These are phyloP conservation scores for Ichneumon xanthorius DNA, from an alignment of 2,888 invertebrate genomes.

Conservation along the genomic window DNA sequence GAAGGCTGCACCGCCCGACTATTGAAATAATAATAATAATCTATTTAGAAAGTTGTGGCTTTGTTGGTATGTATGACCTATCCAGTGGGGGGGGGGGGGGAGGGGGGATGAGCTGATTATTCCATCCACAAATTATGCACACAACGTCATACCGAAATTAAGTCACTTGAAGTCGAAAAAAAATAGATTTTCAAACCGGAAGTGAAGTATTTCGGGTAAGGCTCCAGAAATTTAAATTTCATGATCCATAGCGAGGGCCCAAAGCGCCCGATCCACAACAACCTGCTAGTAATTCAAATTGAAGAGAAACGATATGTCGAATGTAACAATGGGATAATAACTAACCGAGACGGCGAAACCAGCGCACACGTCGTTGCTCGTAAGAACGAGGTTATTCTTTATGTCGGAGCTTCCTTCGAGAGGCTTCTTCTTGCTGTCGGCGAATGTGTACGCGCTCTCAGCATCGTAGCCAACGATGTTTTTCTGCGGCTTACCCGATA, in stretches of 20 bases:
- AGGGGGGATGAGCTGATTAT: background rate
- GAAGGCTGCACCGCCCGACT: constrained; percentile 89
- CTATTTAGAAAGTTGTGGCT: background rate
- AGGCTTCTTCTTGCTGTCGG: constrained; percentile 89
- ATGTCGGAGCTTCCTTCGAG: constrained; percentile 87
- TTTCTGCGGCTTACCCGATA: constrained; percentile 87
- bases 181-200: too few species aligned
- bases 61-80: background rate
- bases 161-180: too few species aligned
- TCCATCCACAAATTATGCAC: too few species aligned
- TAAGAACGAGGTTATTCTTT: constrained; percentile 86
- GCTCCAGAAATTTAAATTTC: too few species aligned
- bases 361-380: constrained; percentile 88
- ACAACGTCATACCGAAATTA: too few species aligned
- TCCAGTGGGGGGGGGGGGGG: background rate
- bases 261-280: too few species aligned
- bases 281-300: background rate
- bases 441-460: constrained; percentile 88
- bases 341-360: constrained; percentile 89
- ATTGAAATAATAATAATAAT: constrained; percentile 71
- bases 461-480: constrained; percentile 88
- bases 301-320: background rate
- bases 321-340: background rate
- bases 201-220: too few species aligned
- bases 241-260: too few species aligned